Evolutionary conservation across 2,888 invertebrate genomes (phyloP).

Genomic region (Leptodirus hochenwartii): DNA sequence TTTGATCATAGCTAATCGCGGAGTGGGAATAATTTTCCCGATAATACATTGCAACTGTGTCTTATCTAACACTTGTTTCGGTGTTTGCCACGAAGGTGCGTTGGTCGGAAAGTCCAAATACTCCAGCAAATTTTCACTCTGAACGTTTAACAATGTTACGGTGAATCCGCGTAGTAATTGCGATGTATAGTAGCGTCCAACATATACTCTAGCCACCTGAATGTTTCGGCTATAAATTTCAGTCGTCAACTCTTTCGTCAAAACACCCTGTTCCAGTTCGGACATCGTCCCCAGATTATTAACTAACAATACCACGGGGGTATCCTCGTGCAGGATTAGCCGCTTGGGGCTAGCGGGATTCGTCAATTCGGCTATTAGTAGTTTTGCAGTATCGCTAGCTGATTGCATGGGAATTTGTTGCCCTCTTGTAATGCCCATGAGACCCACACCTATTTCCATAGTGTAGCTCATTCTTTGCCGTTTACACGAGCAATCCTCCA

Average conservation of each 20-base stretch:
- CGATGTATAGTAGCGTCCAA: slow-evolving; percentile 47
- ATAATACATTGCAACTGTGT: background rate
- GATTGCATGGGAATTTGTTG: slow-evolving; percentile 28
- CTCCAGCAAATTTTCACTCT: slow-evolving; percentile 29
- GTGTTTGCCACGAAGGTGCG: slow-evolving; percentile 34
- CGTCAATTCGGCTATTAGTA: slow-evolving; percentile 30
- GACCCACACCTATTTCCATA: slow-evolving; percentile 43
- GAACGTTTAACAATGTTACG: slow-evolving; percentile 45
- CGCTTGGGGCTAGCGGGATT: too few relatives aligned
- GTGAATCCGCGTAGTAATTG: slow-evolving; percentile 64
- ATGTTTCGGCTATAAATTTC: slow-evolving; percentile 16
- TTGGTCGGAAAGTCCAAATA: slow-evolving; percentile 38
- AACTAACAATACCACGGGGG: slow-evolving; percentile 41
- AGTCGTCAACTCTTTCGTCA: slow-evolving; percentile 21
- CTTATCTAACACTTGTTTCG: slow-evolving; percentile 6
- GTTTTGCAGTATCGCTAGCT: slow-evolving; percentile 27
- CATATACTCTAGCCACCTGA: slow-evolving; percentile 17
- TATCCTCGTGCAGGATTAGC: slow-evolving; percentile 14
- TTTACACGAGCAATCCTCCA: slow-evolving; percentile 14
- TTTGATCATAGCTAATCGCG: slow-evolving; percentile 9
- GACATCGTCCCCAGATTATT: slow-evolving; percentile 61
- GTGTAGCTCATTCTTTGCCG: slow-evolving; percentile 20
- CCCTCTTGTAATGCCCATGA: slow-evolving; percentile 37
- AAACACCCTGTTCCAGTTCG: slow-evolving; percentile 54
- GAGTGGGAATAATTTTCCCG: background rate